Base-by-base conservation (phyloP, 2,797 vertebrate species). In the Enteromius viviparus region DNA sequence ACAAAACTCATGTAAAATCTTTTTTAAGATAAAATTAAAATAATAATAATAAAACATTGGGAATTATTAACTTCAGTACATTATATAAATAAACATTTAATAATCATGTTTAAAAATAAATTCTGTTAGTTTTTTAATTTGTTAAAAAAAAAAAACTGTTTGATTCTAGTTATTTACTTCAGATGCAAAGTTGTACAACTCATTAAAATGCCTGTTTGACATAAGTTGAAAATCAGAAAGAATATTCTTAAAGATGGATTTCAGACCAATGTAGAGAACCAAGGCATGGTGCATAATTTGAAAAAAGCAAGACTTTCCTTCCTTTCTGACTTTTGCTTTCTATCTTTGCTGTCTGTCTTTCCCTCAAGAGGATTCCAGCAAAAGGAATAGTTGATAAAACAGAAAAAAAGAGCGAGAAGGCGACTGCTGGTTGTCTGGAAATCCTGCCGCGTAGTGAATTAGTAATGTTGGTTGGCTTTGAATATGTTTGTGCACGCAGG, bases 301-400 rank as follows among this genome's bases (percentile, higher is more conserved):
- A 84, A 80, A 37, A 58, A 75, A 58, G 78, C 34, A 6, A 78
- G 74, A 51, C 12, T 42, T 53, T 12, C 40, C 42, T 34, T 70
- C 79, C n/a, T 32, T 60, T 42, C 66, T 17, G 15, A 29, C 70
- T 53, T 47, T 42, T 0, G 4, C 45, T 45, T 8, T 77, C 49
- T 76, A 65, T 85, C 81, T 88, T 87, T 80, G 64, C 42, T 51
- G 60, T 85, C 76, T 86, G 76, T 85, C 84, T 81, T 87, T 90
- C 90, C 87, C 90, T 62, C 58, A 85, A 85, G 89, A 90, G 85
- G 58, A 85, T 82, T 84, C 82, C 85, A 88, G 90, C 88, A 93
- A 94, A 93, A 91, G 88, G 92, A 94, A 94, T 94, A 92, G 87
- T 77, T 91, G 89, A 94, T 93, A 92, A 93, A 92, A 93, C 86